These are phyloP conservation scores for Andrena camellia DNA, from an alignment of 2,888 invertebrate species.

Conservation along the genomic window DNA sequence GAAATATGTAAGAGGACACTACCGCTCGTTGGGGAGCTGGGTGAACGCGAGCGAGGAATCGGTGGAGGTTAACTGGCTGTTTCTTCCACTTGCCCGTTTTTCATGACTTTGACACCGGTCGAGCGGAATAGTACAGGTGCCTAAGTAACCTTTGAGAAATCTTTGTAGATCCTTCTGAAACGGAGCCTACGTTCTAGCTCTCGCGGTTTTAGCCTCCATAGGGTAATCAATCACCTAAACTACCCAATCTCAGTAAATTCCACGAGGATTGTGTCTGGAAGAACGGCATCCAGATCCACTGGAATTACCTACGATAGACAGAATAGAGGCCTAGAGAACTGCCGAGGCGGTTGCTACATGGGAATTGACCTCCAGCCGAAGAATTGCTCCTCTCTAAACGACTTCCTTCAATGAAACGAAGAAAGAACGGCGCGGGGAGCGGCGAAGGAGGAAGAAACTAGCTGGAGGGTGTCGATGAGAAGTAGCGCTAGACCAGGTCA, in stretches of 20 bases:
- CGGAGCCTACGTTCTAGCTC: not conserved
- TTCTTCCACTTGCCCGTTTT: no score
- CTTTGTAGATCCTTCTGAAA: not conserved
- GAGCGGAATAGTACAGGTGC: no score
- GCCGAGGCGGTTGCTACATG: conserved; percentile 31
- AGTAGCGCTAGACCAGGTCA: conserved; percentile 67
- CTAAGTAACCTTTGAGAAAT: no score
- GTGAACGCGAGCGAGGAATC: no score
- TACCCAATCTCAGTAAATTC: not conserved
- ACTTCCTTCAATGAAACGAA: conserved; percentile 58
- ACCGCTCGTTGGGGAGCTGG: no score
- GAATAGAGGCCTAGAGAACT: conserved; percentile 24
- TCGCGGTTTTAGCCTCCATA: not conserved
- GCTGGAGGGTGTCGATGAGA: conserved; percentile 61
- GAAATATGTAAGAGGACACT: no score
- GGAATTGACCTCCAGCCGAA: conserved; percentile 39
- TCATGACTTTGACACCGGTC: no score
- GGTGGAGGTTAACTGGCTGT: no score
- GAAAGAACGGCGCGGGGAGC: conserved; percentile 34
- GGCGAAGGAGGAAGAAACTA: conserved; percentile 19
- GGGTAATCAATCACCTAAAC: not conserved
- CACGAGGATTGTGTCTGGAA: not conserved
- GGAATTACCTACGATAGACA: conserved; percentile 31
- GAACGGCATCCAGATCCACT: conserved; percentile 20
- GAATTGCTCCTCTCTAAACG: conserved; percentile 51